phyloP scores from a whole-genome alignment of 1,140 invertebrate species.

The Macrobrachium rosenbergii region DNA sequence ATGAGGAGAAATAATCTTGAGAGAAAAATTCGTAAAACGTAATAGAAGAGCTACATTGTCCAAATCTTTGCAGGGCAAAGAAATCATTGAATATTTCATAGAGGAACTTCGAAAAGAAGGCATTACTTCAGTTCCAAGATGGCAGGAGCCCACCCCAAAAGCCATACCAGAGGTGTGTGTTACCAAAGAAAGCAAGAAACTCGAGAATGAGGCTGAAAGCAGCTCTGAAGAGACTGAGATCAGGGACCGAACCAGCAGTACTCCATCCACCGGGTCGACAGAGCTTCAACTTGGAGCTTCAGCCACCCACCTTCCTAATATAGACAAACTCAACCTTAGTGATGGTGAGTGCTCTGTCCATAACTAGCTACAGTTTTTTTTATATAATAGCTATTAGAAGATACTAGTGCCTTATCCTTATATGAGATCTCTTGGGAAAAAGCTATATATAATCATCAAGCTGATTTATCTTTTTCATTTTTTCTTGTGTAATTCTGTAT shows the following conservation, averaged over 20 bases:
- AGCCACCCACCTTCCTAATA: slow-evolving; percentile 64
- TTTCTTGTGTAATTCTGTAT: too few relatives aligned
- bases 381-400: not conserved
- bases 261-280: slow-evolving; percentile 54
- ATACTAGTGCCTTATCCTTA: too few relatives aligned
- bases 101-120: slow-evolving; percentile 85
- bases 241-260: slow-evolving; percentile 41
- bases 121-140: slow-evolving; percentile 75
- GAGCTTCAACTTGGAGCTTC: slow-evolving; percentile 68
- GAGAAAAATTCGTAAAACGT: not conserved
- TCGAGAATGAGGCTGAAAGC: slow-evolving; percentile 60
- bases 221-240: slow-evolving; percentile 38
- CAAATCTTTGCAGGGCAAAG: slow-evolving; percentile 81
- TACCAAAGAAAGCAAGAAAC: slow-evolving; percentile 72
- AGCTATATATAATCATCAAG: too few relatives aligned
- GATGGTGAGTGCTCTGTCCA: slow-evolving; percentile 28
- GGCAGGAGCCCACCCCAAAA: slow-evolving; percentile 33
- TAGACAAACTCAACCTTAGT: slow-evolving; percentile 43
- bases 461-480: too few relatives aligned
- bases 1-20: too few relatives aligned
- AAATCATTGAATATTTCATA: slow-evolving; percentile 95
- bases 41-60: not conserved
- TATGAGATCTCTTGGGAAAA: too few relatives aligned
- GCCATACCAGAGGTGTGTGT: slow-evolving; percentile 62
- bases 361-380: not conserved